A percentile compares a stretch with the other conserved stretches of the same genome.
These are phyloP conservation scores for Petrocephalus schoutedeni DNA, from an alignment of 2,797 vertebrate species.

Conservation along the genomic window DNA sequence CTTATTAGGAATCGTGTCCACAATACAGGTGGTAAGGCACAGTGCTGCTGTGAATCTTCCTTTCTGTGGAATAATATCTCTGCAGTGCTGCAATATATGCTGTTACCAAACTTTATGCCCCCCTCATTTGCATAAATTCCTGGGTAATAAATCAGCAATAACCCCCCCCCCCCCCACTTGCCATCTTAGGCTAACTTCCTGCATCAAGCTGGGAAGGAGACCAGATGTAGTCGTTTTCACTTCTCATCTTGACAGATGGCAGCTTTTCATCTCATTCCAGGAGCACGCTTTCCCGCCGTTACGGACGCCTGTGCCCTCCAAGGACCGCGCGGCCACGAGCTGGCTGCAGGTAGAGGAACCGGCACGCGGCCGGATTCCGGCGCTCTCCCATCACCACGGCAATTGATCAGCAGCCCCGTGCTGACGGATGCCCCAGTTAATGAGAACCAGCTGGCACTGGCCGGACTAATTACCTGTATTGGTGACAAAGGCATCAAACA, in stretches of 20 bases:
- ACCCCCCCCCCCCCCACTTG: conserved; percentile 6
- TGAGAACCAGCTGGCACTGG: not conserved
- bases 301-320: not conserved
- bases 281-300: conserved; percentile 19
- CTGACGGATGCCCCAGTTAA: not conserved
- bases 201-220: conserved; percentile 36
- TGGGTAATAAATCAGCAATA: conserved; percentile 37
- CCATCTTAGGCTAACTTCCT: conserved; percentile 44
- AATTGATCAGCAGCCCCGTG: not conserved
- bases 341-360: not conserved
- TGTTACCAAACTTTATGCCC: not conserved
- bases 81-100: not conserved
- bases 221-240: conserved; percentile 24
- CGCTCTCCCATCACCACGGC: not conserved
- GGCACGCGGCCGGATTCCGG: not conserved
- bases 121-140: conserved; percentile 22
- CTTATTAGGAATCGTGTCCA: not conserved
- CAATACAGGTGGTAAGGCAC: not conserved
- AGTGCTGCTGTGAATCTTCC: not conserved
- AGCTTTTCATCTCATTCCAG: conserved; percentile 28
- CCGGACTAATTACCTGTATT: not conserved
- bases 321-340: not conserved
- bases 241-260: conserved; percentile 22
- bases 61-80: not conserved
- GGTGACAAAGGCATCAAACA: not conserved